Conservation (phyloP, 92 coral and sea anemone genomes). For the Heteractis magnifica region DNA sequence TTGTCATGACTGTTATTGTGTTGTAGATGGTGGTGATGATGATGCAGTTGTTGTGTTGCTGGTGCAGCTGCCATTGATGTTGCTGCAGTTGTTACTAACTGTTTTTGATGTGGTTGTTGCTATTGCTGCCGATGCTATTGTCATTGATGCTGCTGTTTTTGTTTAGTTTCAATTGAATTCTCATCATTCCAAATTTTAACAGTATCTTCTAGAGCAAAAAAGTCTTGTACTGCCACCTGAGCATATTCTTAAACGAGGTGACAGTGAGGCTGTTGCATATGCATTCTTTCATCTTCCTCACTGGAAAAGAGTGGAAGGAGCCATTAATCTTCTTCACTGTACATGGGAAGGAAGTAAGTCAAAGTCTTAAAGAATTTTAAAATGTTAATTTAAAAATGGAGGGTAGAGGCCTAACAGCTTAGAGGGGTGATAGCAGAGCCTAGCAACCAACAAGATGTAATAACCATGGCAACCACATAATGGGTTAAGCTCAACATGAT, state of each 20-base stretch:
- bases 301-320: constrained; percentile 98
- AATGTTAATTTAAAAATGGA: too few species aligned
- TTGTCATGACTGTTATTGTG: too few species aligned
- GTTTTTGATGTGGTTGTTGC: background rate
- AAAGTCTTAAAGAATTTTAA: background rate
- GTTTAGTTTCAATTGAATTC: background rate
- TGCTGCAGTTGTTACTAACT: background rate
- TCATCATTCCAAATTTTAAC: constrained; percentile 3
- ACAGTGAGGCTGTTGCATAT: constrained; percentile 98
- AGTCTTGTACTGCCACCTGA: constrained; percentile 95
- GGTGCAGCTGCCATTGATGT: too few species aligned
- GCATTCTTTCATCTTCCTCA: constrained; percentile 92
- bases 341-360: constrained; percentile 99
- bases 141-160: background rate
- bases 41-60: too few species aligned
- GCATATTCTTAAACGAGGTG: constrained; percentile 97
- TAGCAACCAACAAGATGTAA: too few species aligned
- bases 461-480: background rate
- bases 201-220: constrained; percentile 98
- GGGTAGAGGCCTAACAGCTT: background rate
- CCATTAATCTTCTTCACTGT: constrained; percentile 95
- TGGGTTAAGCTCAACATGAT: background rate
- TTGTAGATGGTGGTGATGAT: too few species aligned
- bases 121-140: background rate
- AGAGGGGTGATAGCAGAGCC: too few species aligned